phyloP scores from a whole-genome alignment of 2,888 invertebrate genomes.

The Macaria liturata region DNA sequence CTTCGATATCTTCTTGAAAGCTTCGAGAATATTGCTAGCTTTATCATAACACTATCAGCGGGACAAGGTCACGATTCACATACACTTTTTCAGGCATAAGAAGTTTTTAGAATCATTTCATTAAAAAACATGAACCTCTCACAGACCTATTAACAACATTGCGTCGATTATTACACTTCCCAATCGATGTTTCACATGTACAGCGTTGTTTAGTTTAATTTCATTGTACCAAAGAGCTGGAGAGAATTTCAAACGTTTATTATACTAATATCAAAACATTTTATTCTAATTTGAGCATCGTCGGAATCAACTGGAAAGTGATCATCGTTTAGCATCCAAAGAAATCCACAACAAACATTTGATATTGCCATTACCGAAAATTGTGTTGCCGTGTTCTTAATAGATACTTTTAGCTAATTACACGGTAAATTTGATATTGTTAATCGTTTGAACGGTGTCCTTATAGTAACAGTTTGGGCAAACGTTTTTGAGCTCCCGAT shows the following conservation, averaged over 20 bases:
- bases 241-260: conserved; percentile 1
- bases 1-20: no score
- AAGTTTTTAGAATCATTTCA: no score
- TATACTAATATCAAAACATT: conserved; percentile 16
- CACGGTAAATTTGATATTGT: conserved; percentile 7
- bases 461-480: conserved; percentile 9
- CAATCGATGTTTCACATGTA: conserved; percentile 1
- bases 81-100: no score
- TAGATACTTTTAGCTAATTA: conserved; percentile 9
- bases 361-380: conserved; percentile 1
- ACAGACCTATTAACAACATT: neutral
- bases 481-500: no score
- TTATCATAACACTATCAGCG: no score
- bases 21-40: no score
- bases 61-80: no score
- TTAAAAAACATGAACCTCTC: no score
- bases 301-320: conserved; percentile 35
- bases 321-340: conserved; percentile 1
- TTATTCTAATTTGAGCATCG: conserved; percentile 43
- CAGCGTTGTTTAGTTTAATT: neutral
- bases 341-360: neutral
- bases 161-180: conserved; percentile 1
- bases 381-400: conserved; percentile 4
- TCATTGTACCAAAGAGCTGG: neutral
- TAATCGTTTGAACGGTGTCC: conserved; percentile 17